A percentile compares a stretch with the other conserved stretches of the same genome.
These are phyloP conservation scores for Himalopsyche tibetana DNA, from an alignment of 2,888 invertebrate genomes.

Conservation along the genomic window DNA sequence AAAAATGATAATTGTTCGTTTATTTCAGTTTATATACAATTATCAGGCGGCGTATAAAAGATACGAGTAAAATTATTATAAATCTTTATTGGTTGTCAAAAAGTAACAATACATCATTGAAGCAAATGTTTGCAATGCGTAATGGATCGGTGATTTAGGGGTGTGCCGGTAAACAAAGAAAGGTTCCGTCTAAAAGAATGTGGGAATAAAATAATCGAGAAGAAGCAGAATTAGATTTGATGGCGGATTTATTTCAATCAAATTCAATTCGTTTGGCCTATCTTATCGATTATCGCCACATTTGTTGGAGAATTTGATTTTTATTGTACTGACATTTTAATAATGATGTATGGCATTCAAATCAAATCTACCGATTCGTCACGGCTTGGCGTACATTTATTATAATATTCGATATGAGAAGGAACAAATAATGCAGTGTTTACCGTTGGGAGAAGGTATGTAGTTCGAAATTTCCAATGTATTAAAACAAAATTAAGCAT, in stretches of 20 bases:
- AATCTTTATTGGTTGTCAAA: too few relatives aligned
- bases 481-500: too few relatives aligned
- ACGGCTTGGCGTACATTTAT: not conserved
- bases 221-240: not conserved
- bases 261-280: not conserved
- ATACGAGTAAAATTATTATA: too few relatives aligned
- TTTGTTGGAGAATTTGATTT: not conserved
- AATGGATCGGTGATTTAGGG: too few relatives aligned
- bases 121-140: too few relatives aligned
- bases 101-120: too few relatives aligned
- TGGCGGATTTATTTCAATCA: constrained; percentile 14
- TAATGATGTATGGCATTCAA: not conserved
- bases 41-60: too few relatives aligned
- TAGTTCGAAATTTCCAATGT: too few relatives aligned
- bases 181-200: not conserved
- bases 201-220: not conserved
- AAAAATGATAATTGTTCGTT: too few relatives aligned
- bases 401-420: not conserved
- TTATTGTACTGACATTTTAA: not conserved
- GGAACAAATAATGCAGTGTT: not conserved
- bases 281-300: not conserved
- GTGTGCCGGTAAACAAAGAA: not conserved
- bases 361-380: not conserved
- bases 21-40: too few relatives aligned
- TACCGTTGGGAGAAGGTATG: too few relatives aligned